Conservation (phyloP, 1,140 invertebrate species). For the Drosophila teissieri region DNA sequence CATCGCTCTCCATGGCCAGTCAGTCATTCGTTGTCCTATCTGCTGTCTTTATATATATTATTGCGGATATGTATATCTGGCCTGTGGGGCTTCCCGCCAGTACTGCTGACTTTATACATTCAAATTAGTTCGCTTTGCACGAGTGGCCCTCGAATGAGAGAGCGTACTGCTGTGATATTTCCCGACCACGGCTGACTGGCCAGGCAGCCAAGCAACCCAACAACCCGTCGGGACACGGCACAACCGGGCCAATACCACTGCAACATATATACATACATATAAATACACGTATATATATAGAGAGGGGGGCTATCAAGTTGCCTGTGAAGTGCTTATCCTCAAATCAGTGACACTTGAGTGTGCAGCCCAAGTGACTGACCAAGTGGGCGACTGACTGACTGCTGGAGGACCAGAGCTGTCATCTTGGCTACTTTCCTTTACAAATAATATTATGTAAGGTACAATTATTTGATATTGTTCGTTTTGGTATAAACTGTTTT, state of each 20-base stretch:
- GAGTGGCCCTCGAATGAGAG: conserved; percentile 74
- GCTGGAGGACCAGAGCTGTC: background rate
- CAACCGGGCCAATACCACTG: conserved; percentile 24
- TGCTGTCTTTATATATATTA: conserved; percentile 3
- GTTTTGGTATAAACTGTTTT: too few species aligned
- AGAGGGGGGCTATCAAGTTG: conserved; percentile 69
- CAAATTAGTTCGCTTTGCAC: conserved; percentile 83
- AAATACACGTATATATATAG: background rate
- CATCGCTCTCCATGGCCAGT: conserved; percentile 48
- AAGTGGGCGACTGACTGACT: conserved; percentile 61
- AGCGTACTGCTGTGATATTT: conserved; percentile 72
- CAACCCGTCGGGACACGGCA: conserved; percentile 21
- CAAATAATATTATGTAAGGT: too few species aligned
- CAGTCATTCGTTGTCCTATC: conserved; percentile 44
- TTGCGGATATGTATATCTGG: conserved; percentile 11
- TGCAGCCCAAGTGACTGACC: conserved; percentile 82
- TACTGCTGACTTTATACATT: conserved; percentile 80
- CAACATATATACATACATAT: background rate
- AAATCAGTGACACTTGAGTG: conserved; percentile 83
- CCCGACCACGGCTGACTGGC: conserved; percentile 67
- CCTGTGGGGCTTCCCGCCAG: conserved; percentile 45
- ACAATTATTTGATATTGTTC: too few species aligned
- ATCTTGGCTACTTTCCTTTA: background rate
- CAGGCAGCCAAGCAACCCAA: conserved; percentile 30
- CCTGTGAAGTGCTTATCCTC: conserved; percentile 82